Conservation (phyloP, 1,140 invertebrate species). For the Plectrocnemia conspersa region DNA sequence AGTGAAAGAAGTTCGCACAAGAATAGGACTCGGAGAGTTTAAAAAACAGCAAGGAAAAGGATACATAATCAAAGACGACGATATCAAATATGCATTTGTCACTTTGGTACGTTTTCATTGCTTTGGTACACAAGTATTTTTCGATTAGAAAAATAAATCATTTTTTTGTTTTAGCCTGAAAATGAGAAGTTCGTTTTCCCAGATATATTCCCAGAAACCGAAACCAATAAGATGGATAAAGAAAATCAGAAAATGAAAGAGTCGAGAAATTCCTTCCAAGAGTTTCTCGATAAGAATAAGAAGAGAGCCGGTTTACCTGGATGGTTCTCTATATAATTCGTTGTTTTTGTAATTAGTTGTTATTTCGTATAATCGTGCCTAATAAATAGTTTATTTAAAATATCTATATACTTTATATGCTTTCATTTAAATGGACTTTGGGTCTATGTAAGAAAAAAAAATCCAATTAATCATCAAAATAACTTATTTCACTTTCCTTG, state of each 20-base stretch:
- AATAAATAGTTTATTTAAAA: too few relatives aligned
- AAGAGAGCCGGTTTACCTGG: constrained; percentile 50
- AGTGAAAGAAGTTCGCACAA: constrained; percentile 67
- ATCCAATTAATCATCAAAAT: too few relatives aligned
- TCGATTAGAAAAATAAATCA: constrained; percentile 11
- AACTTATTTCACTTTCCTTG: too few relatives aligned
- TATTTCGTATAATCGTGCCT: too few relatives aligned
- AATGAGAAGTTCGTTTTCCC: constrained; percentile 55
- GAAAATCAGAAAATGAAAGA: constrained; percentile 48
- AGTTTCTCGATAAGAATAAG: constrained; percentile 50
- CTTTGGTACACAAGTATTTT: neutral
- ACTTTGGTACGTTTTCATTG: constrained; percentile 60
- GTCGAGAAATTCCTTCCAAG: constrained; percentile 44
- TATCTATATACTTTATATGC: too few relatives aligned
- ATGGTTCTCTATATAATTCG: constrained; percentile 56
- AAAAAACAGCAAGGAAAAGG: constrained; percentile 50
- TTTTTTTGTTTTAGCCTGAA: constrained; percentile 48
- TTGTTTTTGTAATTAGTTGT: neutral
- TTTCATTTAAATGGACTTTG: too few relatives aligned
- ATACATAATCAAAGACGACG: constrained; percentile 76
- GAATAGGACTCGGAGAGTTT: constrained; percentile 62
- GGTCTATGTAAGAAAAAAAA: too few relatives aligned
- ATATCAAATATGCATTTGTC: constrained; percentile 77
- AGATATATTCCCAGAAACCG: constrained; percentile 46
- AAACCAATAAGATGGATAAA: constrained; percentile 37